Percentiles rank a stretch among this genome's conserved stretches.
phyloP scores from a whole-genome alignment of 2,888 invertebrate genomes.

The Epinotia bilunana region DNA sequence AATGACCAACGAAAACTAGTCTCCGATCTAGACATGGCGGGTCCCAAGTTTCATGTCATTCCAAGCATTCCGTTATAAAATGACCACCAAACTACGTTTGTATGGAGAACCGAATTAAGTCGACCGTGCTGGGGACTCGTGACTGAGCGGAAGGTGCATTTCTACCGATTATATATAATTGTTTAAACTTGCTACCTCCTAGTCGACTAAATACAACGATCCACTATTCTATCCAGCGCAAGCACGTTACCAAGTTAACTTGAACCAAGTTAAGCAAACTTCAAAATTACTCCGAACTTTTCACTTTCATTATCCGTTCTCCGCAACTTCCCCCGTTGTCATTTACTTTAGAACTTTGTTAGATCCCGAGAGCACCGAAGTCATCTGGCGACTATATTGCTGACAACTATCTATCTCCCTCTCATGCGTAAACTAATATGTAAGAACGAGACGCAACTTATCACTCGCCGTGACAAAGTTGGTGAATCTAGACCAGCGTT shows the following conservation, averaged over 20 bases:
- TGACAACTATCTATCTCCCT: background rate
- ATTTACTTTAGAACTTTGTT: constrained; percentile 33
- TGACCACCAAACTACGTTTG: too few species aligned
- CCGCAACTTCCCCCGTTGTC: constrained; percentile 5
- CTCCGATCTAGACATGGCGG: too few species aligned
- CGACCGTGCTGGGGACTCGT: too few species aligned
- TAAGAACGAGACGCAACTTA: background rate
- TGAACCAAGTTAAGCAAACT: constrained; percentile 28
- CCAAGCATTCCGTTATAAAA: too few species aligned
- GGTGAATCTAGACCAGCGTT: constrained; percentile 27
- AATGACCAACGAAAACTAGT: too few species aligned
- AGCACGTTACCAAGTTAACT: constrained; percentile 13
- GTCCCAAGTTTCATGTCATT: too few species aligned
- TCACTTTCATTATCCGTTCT: constrained; percentile 35
- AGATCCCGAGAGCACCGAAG: background rate
- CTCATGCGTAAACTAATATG: background rate
- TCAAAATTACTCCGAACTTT: constrained; percentile 40
- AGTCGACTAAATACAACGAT: constrained; percentile 7
- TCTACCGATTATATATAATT: too few species aligned
- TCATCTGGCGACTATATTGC: constrained; percentile 1
- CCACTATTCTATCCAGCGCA: constrained; percentile 14
- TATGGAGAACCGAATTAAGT: too few species aligned
- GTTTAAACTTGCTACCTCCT: too few species aligned
- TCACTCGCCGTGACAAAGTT: background rate
- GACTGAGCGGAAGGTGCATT: too few species aligned